phyloP scores from a whole-genome alignment of 2,113 vertebrate species.

The Emydura subglobosa region DNA sequence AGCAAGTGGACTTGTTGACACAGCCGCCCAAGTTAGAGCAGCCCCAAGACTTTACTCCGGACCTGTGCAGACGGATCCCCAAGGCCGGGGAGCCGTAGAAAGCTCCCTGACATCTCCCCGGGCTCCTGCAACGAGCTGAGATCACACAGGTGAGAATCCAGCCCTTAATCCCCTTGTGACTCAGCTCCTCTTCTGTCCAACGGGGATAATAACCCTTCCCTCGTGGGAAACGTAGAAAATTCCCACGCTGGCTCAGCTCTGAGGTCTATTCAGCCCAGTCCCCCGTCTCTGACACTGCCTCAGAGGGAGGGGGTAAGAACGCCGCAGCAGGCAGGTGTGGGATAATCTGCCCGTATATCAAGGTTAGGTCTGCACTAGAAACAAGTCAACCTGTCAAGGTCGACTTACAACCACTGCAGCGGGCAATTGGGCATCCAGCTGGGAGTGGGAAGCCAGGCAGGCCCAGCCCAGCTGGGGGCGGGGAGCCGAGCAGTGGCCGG shows the following conservation, averaged over 20 bases:
- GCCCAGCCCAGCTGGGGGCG: not conserved
- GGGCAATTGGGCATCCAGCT: no score
- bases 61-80: not conserved
- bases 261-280: not conserved
- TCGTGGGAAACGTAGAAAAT: not conserved
- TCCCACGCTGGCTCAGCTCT: not conserved
- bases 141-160: not conserved
- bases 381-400: not conserved
- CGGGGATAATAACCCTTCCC: not conserved
- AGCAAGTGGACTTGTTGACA: not conserved
- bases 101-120: not conserved
- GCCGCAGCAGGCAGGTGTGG: not conserved
- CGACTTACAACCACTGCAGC: no score
- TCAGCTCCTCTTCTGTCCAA: not conserved
- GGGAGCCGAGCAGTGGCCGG: no score
- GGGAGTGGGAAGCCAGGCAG: not conserved
- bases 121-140: not conserved
- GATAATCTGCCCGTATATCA: not conserved
- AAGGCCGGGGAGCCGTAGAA: not conserved
- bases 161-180: not conserved
- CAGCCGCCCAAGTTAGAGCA: not conserved
- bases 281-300: not conserved
- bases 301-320: not conserved
- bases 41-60: not conserved
- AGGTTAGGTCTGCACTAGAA: no score